These are phyloP conservation scores for Drosophila limbata DNA, from an alignment of 2,888 invertebrate species.

Conservation along the genomic window DNA sequence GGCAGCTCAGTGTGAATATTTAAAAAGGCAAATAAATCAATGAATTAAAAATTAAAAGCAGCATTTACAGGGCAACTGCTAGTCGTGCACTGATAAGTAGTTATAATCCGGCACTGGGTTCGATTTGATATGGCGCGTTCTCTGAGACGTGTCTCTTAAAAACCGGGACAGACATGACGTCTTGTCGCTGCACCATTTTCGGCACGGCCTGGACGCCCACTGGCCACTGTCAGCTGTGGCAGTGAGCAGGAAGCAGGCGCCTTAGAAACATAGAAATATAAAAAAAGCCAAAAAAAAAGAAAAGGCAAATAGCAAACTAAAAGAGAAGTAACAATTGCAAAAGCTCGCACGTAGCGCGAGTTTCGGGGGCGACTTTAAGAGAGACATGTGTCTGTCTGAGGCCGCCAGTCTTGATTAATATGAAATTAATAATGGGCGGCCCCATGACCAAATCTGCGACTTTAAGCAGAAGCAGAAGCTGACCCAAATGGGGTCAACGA, in stretches of 20 bases:
- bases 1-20: background rate
- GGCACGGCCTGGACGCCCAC: slow-evolving; percentile 56
- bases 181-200: slow-evolving; percentile 63
- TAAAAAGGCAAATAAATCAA: background rate
- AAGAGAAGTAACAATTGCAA: slow-evolving; percentile 27
- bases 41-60: too few relatives aligned
- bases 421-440: slow-evolving; percentile 71
- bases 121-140: slow-evolving; percentile 48
- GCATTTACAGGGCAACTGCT: background rate
- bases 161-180: slow-evolving; percentile 55
- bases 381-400: slow-evolving; percentile 3
- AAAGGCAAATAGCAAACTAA: background rate
- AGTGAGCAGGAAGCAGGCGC: slow-evolving; percentile 57
- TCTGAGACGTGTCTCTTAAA: slow-evolving; percentile 43
- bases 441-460: slow-evolving; percentile 59
- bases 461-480: slow-evolving; percentile 24
- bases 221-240: slow-evolving; percentile 16
- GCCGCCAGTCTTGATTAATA: slow-evolving; percentile 69
- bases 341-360: too few relatives aligned
- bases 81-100: background rate
- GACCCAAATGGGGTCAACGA: slow-evolving; percentile 54
- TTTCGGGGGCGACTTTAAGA: slow-evolving; percentile 29
- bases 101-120: slow-evolving; percentile 8
- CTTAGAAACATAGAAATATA: slow-evolving; percentile 9
- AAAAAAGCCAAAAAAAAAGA: too few relatives aligned